A percentile compares a stretch with the other conserved stretches of the same genome.
These are phyloP conservation scores for Doryteuthis pealeii DNA, from an alignment of 1,140 invertebrate species.

Conservation along the genomic window DNA sequence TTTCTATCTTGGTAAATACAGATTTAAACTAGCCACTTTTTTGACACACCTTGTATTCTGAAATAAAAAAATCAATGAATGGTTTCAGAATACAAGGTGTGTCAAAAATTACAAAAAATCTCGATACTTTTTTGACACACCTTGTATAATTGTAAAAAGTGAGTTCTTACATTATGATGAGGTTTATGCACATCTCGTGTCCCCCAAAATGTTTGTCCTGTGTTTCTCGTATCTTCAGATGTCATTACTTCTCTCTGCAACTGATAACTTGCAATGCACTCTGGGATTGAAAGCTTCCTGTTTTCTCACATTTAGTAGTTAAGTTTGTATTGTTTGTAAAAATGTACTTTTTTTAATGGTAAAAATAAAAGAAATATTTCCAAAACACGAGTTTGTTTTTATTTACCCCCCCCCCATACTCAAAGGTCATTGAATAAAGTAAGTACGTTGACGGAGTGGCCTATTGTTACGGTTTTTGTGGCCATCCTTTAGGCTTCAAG, in stretches of 20 bases:
- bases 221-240: not conserved
- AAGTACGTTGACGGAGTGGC: too few species aligned
- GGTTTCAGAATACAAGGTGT: not conserved
- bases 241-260: not conserved
- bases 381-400: too few species aligned
- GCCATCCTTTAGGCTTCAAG: too few species aligned
- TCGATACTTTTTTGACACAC: too few species aligned
- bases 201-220: not conserved
- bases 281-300: slow-evolving; percentile 5
- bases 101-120: too few species aligned
- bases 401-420: too few species aligned
- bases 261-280: slow-evolving; percentile 8
- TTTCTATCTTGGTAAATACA: too few species aligned
- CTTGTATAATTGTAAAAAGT: not conserved
- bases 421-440: too few species aligned
- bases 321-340: slow-evolving; percentile 11
- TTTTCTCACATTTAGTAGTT: slow-evolving; percentile 2
- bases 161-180: not conserved
- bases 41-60: too few species aligned
- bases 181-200: not conserved
- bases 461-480: too few species aligned
- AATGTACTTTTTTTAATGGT: not conserved
- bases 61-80: too few species aligned
- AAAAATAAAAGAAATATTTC: not conserved
- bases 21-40: too few species aligned